Evolutionary conservation across 2,888 invertebrate genomes (phyloP).

Genomic region (Drosophila fungiperda): DNA sequence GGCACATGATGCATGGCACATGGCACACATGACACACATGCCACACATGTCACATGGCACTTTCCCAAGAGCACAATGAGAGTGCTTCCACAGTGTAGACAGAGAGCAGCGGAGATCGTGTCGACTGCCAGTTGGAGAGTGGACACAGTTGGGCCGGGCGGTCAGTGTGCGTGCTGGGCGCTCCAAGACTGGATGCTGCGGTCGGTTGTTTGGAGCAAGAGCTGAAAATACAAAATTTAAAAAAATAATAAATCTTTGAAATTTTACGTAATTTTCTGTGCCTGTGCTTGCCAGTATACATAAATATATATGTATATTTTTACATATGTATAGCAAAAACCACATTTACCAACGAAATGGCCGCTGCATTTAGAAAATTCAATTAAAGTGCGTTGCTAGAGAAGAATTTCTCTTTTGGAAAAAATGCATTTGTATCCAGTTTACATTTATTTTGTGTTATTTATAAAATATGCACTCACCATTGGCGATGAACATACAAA

Average conservation of each 20-base stretch:
- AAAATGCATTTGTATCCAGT: slow-evolving; percentile 72
- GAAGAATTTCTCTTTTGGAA: slow-evolving; percentile 19
- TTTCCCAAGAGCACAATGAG: slow-evolving; percentile 33
- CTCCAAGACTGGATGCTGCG: slow-evolving; percentile 73
- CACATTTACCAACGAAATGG: slow-evolving; percentile 58
- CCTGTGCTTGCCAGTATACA: slow-evolving; percentile 11
- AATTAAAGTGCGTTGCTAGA: slow-evolving; percentile 57
- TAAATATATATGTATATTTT: slow-evolving; percentile 18
- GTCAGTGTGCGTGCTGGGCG: slow-evolving; percentile 78
- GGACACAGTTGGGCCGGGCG: slow-evolving; percentile 22
- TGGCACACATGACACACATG: slow-evolving; percentile 24
- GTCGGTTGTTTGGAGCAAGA: slow-evolving; percentile 52
- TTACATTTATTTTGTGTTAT: slow-evolving; percentile 58
- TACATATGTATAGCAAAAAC: slow-evolving; percentile 33
- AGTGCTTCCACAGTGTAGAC: not conserved
- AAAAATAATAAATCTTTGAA: slow-evolving; percentile 17
- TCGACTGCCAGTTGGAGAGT: slow-evolving; percentile 31
- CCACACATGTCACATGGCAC: slow-evolving; percentile 14
- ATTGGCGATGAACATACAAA: slow-evolving; percentile 59
- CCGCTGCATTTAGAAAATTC: slow-evolving; percentile 69
- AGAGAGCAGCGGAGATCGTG: slow-evolving; percentile 15
- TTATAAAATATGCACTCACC: slow-evolving; percentile 51
- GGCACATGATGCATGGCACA: slow-evolving; percentile 26
- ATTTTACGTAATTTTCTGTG: slow-evolving; percentile 59
- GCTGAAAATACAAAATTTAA: slow-evolving; percentile 36